phyloP scores from a whole-genome alignment of 1,140 invertebrate genomes.

The Heliconius hermathena region DNA sequence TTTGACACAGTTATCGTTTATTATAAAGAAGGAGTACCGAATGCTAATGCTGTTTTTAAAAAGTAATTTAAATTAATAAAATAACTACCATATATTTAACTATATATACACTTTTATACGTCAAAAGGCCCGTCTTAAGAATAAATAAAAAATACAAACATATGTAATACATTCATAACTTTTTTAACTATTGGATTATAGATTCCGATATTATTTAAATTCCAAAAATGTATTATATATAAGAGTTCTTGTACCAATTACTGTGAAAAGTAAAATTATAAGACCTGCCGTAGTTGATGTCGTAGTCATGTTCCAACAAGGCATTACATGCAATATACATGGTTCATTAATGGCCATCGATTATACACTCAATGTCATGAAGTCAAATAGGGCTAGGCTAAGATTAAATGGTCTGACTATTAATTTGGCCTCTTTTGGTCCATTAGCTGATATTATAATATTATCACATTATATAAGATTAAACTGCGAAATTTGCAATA shows the following conservation, averaged over 20 bases:
- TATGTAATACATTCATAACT: not conserved
- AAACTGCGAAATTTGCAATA: too few species aligned
- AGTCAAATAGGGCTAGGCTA: not conserved
- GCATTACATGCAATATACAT: not conserved
- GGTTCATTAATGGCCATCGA: not conserved
- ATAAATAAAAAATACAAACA: too few species aligned
- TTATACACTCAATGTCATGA: not conserved
- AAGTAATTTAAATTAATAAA: too few species aligned
- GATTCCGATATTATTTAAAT: too few species aligned
- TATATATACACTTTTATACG: too few species aligned
- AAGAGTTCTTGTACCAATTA: not conserved
- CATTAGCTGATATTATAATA: not conserved
- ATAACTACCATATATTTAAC: too few species aligned
- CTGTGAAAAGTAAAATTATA: not conserved
- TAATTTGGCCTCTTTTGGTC: not conserved
- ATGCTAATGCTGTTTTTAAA: too few species aligned
- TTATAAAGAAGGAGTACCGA: too few species aligned
- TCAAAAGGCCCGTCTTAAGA: too few species aligned
- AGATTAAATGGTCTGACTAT: not conserved
- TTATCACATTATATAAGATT: not conserved
- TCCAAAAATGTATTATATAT: too few species aligned
- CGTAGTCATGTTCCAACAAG: not conserved
- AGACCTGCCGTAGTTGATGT: too few species aligned
- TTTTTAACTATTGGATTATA: not conserved
- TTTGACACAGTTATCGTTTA: too few species aligned